Base-by-base conservation (phyloP, 2,888 invertebrate genomes). In the Sclerodermus sp. region DNA sequence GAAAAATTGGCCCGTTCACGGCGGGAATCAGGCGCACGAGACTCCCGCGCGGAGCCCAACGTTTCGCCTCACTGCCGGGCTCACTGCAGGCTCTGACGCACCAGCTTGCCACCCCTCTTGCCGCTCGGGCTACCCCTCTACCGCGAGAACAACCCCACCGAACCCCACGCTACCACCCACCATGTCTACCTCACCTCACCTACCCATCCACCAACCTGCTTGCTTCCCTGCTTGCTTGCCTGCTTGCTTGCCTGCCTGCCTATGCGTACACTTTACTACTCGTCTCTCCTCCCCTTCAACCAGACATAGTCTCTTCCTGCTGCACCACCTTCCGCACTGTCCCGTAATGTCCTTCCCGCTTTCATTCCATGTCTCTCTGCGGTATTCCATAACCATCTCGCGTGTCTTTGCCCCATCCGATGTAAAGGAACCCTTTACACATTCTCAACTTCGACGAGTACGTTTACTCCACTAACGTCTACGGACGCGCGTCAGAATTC, bases 81-180 rank as follows among this genome's bases (percentile, higher is more conserved):
- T 74, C 74, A 74, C 73, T 74, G 74, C 74, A 75, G 73, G 67
- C 71, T 69, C 70, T 73, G 74, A 74, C 74, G 74, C 74, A 75
- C 74, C 64, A 65, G 71, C 70, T 64, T 67, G 67, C 54, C 58
- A 43, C 49, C 62, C 62, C 58, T 45, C 51, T 49, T 37, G 16
- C 53, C 52, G 48, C 48, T 45, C 56, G n/a, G n/a, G 47, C 60
- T 54, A 49, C 47, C 64, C 55, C 67, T 60, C 53, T 53, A 49
- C 57, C 57, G 61, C 46, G 51, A 44, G 47, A 60, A 43, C 53
- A 53, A 45, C 50, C 15, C 50, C 37, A n/a, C n/a, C n/a, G n/a
- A n/a, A n/a, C 53, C 48, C 32, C 34, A 31, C 57, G 49, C 49
- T 43, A 48, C 47, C 49, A 40, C 46, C 59, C 49, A 40, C 53